Evolutionary conservation across 37 sponge, comb jelly and placozoan species (phyloP).

Genomic region (Geodia barretti): DNA sequence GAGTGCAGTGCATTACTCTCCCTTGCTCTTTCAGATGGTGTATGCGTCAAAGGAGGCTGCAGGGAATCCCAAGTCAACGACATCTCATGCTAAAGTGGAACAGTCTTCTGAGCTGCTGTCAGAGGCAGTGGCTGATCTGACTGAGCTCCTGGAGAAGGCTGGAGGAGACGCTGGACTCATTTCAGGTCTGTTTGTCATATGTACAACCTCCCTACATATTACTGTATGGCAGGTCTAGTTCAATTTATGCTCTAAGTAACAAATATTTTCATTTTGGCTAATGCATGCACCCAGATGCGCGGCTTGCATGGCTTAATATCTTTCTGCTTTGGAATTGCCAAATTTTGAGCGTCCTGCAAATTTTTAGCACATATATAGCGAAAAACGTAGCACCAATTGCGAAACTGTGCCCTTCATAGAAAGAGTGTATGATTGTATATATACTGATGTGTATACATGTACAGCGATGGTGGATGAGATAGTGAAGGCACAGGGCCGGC

Average conservation of each 20-base stretch:
- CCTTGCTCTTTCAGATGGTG: conserved; percentile 78
- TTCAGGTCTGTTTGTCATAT: conserved; percentile 24
- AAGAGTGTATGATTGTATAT: background rate
- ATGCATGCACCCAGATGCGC: too few species aligned
- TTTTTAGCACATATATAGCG: too few species aligned
- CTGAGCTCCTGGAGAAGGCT: conserved; percentile 68
- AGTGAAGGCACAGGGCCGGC: conserved; percentile 44
- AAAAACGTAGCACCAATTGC: too few species aligned
- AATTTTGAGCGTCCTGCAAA: too few species aligned
- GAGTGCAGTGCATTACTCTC: too few species aligned
- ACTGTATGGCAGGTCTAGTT: too few species aligned
- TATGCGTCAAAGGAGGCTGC: conserved; percentile 85
- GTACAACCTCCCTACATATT: background rate
- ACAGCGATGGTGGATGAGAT: conserved; percentile 74
- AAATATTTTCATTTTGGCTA: too few species aligned
- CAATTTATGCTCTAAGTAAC: too few species aligned
- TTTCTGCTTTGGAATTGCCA: too few species aligned
- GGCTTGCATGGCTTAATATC: too few species aligned
- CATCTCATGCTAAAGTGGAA: conserved; percentile 57
- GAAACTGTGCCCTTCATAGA: background rate
- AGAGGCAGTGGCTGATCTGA: conserved; percentile 74
- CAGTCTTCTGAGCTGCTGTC: conserved; percentile 62
- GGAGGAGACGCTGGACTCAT: conserved; percentile 70
- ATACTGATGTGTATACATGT: too few species aligned
- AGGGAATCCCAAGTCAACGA: conserved; percentile 77